Evolutionary conservation across 92 coral and sea anemone species (phyloP).

Genomic region (Epizoanthus ramosus): DNA sequence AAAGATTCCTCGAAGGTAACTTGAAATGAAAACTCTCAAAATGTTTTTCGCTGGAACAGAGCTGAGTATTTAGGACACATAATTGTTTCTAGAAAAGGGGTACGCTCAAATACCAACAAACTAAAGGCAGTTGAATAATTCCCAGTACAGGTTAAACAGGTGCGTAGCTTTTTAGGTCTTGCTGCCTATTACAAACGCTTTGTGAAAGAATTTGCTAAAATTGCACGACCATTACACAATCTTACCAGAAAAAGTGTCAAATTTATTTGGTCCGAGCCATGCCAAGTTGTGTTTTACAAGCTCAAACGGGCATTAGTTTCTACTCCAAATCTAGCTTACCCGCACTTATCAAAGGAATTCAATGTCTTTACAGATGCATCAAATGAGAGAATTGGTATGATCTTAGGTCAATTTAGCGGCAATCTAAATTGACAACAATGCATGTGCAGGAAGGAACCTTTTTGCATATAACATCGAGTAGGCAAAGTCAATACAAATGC

Average conservation of each 20-base stretch:
- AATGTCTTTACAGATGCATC: too few relatives aligned
- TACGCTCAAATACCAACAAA: conserved; percentile 32
- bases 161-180: neutral
- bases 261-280: conserved; percentile 21
- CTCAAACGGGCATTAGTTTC: neutral
- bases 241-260: neutral
- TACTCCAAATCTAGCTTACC: conserved; percentile 18
- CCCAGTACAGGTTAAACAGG: conserved; percentile 31
- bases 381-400: too few relatives aligned
- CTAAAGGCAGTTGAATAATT: conserved; percentile 30
- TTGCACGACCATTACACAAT: neutral
- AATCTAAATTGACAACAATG: too few relatives aligned
- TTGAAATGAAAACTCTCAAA: conserved; percentile 44
- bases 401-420: too few relatives aligned
- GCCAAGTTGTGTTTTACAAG: conserved; percentile 17
- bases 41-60: conserved; percentile 39
- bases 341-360: neutral
- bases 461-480: too few relatives aligned
- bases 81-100: conserved; percentile 28
- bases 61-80: neutral
- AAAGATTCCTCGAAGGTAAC: conserved; percentile 40
- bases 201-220: conserved; percentile 11
- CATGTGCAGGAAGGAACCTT: too few relatives aligned
- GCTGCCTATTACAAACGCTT: conserved; percentile 13
- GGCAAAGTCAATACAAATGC: too few relatives aligned